Evolutionary conservation across 2,888 invertebrate species (phyloP).

Genomic region (Rhagonycha fulva): DNA sequence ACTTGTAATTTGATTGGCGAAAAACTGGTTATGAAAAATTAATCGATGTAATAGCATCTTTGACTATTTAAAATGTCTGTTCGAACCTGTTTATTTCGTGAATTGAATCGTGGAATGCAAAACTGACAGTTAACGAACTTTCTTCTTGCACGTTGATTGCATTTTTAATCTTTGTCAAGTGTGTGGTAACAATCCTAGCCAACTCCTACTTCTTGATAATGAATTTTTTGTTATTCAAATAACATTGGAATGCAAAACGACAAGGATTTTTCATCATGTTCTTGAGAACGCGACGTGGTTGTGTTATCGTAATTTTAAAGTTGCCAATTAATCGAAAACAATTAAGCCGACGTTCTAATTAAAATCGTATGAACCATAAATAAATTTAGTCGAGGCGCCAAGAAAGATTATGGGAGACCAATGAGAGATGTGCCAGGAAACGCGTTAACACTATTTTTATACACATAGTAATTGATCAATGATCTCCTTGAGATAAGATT

Average conservation of each 20-base stretch:
- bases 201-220: not conserved
- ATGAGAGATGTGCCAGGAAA: conserved; percentile 11
- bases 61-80: not conserved
- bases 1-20: no score
- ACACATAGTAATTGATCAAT: conserved; percentile 16
- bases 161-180: not conserved
- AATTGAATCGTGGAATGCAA: not conserved
- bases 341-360: conserved; percentile 1
- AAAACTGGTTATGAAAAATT: no score
- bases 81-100: not conserved
- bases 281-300: not conserved
- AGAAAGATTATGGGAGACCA: not conserved
- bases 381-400: conserved; percentile 14
- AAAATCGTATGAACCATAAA: not conserved
- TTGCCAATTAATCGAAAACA: not conserved
- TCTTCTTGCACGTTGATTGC: conserved; percentile 1
- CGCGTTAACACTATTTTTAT: conserved; percentile 4
- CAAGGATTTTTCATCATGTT: not conserved
- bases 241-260: not conserved
- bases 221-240: not conserved
- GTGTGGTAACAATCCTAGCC: not conserved
- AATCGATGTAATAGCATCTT: not conserved
- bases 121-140: conserved; percentile 3
- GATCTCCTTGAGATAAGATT: conserved; percentile 30
- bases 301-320: not conserved